phyloP scores from a whole-genome alignment of 1,140 invertebrate genomes.

The Euura saliciscinereae region DNA sequence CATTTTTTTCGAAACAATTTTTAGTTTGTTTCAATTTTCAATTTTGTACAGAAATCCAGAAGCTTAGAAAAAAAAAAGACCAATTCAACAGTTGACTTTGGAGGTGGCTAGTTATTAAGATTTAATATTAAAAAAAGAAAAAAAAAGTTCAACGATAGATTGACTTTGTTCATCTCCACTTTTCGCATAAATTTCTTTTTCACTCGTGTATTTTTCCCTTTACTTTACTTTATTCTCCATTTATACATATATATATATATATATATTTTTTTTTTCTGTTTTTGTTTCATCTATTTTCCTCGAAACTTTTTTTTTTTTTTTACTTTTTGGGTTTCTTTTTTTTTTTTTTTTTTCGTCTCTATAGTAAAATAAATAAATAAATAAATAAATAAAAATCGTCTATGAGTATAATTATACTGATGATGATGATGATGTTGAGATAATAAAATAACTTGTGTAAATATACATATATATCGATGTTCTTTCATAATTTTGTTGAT shows the following conservation, averaged over 20 bases:
- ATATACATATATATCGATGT: conserved; percentile 46
- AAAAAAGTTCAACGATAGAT: neutral
- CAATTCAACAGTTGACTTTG: conserved; percentile 13
- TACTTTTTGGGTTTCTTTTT: conserved; percentile 36
- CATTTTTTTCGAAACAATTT: neutral
- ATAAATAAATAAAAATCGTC: conserved; percentile 15
- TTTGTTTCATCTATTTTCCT: neutral
- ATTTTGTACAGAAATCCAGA: neutral
- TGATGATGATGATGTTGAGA: conserved; percentile 47
- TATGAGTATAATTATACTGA: conserved; percentile 48
- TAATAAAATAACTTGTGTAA: conserved; percentile 60
- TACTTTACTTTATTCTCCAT: neutral
- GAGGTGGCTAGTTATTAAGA: neutral
- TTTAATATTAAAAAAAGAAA: neutral
- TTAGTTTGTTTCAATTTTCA: neutral
- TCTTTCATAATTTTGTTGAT: too few relatives aligned
- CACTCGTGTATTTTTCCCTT: neutral
- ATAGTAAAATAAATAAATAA: too few relatives aligned
- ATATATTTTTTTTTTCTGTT: neutral
- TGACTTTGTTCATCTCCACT: neutral
- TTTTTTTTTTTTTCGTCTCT: conserved; percentile 41
- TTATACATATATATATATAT: neutral
- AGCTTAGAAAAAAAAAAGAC: neutral
- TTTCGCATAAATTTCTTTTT: neutral
- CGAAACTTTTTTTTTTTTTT: conserved; percentile 9